Evolutionary conservation across 2,888 invertebrate species (phyloP), one percentile per base, ranked within the genome.

Genomic region (Sinodicranocentrus sp.): DNA sequence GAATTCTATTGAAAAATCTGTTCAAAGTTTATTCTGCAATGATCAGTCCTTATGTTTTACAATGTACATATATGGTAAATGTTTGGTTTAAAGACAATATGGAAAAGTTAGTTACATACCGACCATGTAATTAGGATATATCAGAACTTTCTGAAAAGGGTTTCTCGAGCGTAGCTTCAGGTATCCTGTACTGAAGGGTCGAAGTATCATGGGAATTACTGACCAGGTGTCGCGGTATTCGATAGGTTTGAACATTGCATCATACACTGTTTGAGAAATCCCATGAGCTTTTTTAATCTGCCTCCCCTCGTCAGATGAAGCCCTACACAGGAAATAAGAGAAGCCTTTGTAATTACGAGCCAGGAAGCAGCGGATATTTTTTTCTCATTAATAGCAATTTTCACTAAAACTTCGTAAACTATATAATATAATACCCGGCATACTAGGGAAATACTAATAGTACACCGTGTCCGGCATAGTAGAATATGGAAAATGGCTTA

Each of bases 191-290:
- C 84, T 84, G 21, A 75, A 75, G 0, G 87, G 87, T 26, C 87
- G 77, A 2, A 87, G 67, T 26, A 87, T 72, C 73, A 87, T 82
- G 13, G 87, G 87, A n/a, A 87, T 84, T 23, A 83, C 84, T 25
- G 87, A 95, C 94, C 95, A 96, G 0, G 94, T 93, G 89, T 95
- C 93, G 84, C 90, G 85, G 28, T 95, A 95, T 2, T 94, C 93
- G 88, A 96, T 95, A 0, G 96, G 96, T 70, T 93, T 93, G 89
- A 94, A 96, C 10, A 96, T 95, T 0, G 94, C 93, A 89, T 96
- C 93, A 90, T 96, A 97, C 0, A 96, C 90, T 73, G 94, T 93
- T 82, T 96, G 96, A 48, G 95, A 95, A 0, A 96, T 90, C 0
- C 96, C 96, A 82, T 90, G 90, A 6, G 90, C 90, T 70, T 90